Evolutionary conservation across 2,888 invertebrate species (phyloP).

Genomic region (Ferrisia virgata): DNA sequence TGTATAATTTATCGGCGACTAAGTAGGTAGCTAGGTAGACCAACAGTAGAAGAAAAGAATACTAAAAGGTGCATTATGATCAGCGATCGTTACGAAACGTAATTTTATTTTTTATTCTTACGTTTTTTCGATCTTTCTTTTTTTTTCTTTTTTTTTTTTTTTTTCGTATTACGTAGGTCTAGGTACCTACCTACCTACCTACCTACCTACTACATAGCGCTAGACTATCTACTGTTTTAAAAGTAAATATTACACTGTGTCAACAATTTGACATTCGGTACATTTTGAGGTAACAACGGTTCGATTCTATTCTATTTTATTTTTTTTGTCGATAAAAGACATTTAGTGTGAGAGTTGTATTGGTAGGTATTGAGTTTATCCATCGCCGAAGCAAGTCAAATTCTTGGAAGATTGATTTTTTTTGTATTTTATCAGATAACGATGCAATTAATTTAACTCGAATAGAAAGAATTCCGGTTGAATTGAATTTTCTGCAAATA

Average conservation of each 20-base stretch:
- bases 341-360: not conserved
- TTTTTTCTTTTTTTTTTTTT: too few relatives aligned
- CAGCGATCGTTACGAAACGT: not conserved
- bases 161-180: too few relatives aligned
- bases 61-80: too few relatives aligned
- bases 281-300: not conserved
- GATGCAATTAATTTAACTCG: slow-evolving; percentile 27
- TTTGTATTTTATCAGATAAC: not conserved
- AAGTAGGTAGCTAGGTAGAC: too few relatives aligned
- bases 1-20: not conserved
- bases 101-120: not conserved
- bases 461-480: slow-evolving; percentile 17
- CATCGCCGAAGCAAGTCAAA: not conserved
- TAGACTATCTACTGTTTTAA: not conserved
- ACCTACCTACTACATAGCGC: not conserved
- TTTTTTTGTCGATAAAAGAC: not conserved
- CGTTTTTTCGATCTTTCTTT: too few relatives aligned
- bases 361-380: not conserved
- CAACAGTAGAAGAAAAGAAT: not conserved
- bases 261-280: slow-evolving; percentile 5
- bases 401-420: slow-evolving; percentile 20
- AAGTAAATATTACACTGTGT: not conserved
- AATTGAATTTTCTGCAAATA: slow-evolving; percentile 30
- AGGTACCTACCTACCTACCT: not conserved
- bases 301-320: not conserved